Evolutionary conservation across 1,140 invertebrate species (phyloP).

Genomic region (Sycobia sp.): DNA sequence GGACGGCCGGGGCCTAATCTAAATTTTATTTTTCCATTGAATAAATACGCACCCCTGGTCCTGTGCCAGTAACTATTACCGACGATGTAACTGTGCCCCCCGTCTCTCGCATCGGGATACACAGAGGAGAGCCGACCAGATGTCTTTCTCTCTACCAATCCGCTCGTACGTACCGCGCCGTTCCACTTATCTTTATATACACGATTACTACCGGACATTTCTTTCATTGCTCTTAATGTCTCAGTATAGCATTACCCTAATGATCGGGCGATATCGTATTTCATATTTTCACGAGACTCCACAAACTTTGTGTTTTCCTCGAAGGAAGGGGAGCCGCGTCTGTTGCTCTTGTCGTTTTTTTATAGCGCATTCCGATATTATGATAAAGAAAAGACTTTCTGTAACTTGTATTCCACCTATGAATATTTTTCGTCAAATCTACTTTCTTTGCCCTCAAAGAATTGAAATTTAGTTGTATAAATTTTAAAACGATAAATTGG

Average conservation of each 20-base stretch:
- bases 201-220: conserved; percentile 1
- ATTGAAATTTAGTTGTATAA: too few relatives aligned
- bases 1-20: too few relatives aligned
- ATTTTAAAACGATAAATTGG: too few relatives aligned
- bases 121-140: conserved; percentile 41
- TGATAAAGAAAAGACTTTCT: too few relatives aligned
- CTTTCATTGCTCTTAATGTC: conserved; percentile 20
- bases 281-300: conserved; percentile 2
- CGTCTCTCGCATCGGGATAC: too few relatives aligned
- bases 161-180: neutral
- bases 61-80: conserved; percentile 44
- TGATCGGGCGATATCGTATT: conserved; percentile 12
- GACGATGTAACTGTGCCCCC: conserved; percentile 41
- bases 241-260: conserved; percentile 18
- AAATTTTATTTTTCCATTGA: conserved; percentile 16
- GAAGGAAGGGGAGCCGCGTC: too few relatives aligned
- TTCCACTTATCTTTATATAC: conserved; percentile 1
- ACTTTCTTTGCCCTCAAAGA: too few relatives aligned
- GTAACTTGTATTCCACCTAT: too few relatives aligned
- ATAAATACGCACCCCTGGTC: conserved; percentile 39
- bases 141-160: conserved; percentile 27
- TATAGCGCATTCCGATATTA: too few relatives aligned
- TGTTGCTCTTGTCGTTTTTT: too few relatives aligned
- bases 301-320: too few relatives aligned
- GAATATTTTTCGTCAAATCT: too few relatives aligned